phyloP scores from a whole-genome alignment of 2,888 invertebrate species.

The Plutella xylostella region DNA sequence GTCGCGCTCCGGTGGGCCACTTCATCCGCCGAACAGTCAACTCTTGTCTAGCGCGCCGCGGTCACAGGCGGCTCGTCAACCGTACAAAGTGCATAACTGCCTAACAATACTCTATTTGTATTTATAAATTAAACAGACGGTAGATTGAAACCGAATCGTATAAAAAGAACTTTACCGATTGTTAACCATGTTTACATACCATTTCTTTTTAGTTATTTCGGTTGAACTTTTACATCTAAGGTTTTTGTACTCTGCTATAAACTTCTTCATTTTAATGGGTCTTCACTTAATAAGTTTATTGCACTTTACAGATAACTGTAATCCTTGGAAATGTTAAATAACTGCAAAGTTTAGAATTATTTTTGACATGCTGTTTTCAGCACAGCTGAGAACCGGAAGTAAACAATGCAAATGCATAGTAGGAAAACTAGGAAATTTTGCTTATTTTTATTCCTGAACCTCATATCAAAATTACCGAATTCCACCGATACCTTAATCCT shows the following conservation, averaged over 20 bases:
- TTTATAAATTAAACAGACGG: conserved; percentile 20
- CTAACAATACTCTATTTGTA: neutral
- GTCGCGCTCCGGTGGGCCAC: conserved; percentile 64
- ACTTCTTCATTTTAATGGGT: conserved; percentile 43
- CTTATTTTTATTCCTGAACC: too few species aligned
- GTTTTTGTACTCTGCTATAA: conserved; percentile 51
- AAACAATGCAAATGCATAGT: too few species aligned
- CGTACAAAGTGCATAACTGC: conserved; percentile 20
- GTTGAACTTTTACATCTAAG: conserved; percentile 35
- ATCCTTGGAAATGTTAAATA: too few species aligned
- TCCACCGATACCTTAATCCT: too few species aligned
- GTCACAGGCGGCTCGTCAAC: conserved; percentile 31
- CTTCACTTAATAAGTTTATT: too few species aligned
- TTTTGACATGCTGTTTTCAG: too few species aligned
- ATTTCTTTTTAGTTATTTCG: conserved; percentile 25
- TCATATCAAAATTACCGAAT: too few species aligned
- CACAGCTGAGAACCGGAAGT: too few species aligned
- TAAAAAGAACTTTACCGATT: conserved; percentile 21
- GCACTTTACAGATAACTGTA: too few species aligned
- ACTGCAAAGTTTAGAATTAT: too few species aligned
- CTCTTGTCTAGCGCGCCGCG: conserved; percentile 21
- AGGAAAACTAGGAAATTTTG: too few species aligned
- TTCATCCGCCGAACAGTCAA: conserved; percentile 37
- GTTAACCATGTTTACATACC: conserved; percentile 24
- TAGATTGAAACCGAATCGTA: conserved; percentile 27